Conservation (phyloP, 2,113 vertebrate species). For the Seriola dumerili region DNA sequence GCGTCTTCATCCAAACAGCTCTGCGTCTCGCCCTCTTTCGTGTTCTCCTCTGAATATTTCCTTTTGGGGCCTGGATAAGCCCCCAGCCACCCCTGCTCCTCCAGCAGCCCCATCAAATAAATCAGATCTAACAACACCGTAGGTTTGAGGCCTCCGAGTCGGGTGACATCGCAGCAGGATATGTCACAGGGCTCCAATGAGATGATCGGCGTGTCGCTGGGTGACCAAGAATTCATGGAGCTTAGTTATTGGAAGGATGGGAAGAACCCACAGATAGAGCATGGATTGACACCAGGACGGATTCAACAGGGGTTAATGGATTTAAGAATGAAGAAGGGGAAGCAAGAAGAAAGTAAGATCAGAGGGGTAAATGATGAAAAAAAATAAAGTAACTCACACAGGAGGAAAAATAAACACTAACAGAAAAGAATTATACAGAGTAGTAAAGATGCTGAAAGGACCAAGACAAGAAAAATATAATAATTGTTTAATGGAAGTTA, state of each 20-base stretch:
- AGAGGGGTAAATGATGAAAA: conserved; percentile 69
- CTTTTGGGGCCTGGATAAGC: conserved; percentile 39
- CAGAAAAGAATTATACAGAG: conserved; percentile 53
- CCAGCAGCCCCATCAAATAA: conserved; percentile 84
- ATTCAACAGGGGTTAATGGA: conserved; percentile 72
- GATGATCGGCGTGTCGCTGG: conserved; percentile 85
- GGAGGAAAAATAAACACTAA: conserved; percentile 59
- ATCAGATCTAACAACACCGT: conserved; percentile 85
- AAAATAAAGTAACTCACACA: conserved; percentile 66
- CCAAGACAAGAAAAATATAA: conserved; percentile 65
- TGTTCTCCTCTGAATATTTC: conserved; percentile 61
- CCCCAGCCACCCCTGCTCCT: conserved; percentile 79
- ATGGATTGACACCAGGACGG: conserved; percentile 77
- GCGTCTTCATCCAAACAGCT: conserved; percentile 74
- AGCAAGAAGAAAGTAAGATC: conserved; percentile 74
- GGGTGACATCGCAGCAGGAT: conserved; percentile 78
- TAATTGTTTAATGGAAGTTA: conserved; percentile 54
- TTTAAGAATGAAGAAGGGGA: conserved; percentile 69
- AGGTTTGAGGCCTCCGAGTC: conserved; percentile 81
- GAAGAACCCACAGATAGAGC: conserved; percentile 80
- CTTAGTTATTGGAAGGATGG: conserved; percentile 85
- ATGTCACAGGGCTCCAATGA: conserved; percentile 84
- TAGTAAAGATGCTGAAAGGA: conserved; percentile 62
- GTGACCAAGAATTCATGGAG: conserved; percentile 91
- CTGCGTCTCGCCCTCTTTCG: conserved; percentile 65